phyloP scores from a whole-genome alignment of 2,797 vertebrate genomes.

The Notolepis coatsorum region DNA sequence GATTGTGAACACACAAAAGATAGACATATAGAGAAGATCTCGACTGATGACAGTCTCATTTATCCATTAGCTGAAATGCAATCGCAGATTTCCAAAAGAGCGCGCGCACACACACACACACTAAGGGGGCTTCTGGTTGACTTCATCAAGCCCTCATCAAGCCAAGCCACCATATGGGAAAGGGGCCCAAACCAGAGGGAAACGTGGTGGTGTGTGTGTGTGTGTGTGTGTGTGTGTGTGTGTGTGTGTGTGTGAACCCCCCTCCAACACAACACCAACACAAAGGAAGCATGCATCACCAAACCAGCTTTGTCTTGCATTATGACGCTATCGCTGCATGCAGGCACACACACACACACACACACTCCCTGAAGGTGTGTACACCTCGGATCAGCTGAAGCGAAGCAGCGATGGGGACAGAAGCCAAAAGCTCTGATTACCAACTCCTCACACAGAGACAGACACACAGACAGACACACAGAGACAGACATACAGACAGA shows the following conservation, averaged over 20 bases:
- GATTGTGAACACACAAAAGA: conserved; percentile 11
- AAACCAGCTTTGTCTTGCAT: conserved; percentile 78
- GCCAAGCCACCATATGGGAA: conserved; percentile 82
- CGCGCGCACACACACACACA: conserved; percentile 19
- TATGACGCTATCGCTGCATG: conserved; percentile 69
- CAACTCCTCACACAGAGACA: conserved; percentile 13
- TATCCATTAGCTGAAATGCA: conserved; percentile 70
- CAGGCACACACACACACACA: conserved; percentile 16
- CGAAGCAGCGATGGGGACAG: conserved; percentile 43
- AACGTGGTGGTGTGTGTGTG: conserved; percentile 48
- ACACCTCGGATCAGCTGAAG: conserved; percentile 67
- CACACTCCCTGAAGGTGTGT: conserved; percentile 72
- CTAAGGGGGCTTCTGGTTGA: conserved; percentile 70
- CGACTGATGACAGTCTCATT: conserved; percentile 65
- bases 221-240: conserved; percentile 27
- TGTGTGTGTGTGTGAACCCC: conserved; percentile 30
- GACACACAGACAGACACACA: neutral
- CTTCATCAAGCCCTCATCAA: conserved; percentile 82
- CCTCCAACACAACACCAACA: conserved; percentile 61
- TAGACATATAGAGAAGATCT: conserved; percentile 40
- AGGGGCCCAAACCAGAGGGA: conserved; percentile 78
- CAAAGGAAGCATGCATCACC: conserved; percentile 78
- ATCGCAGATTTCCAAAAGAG: conserved; percentile 48
- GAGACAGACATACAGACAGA: neutral
- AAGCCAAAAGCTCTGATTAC: conserved; percentile 56